Evolutionary conservation across 2,888 invertebrate genomes (phyloP).

Genomic region (Drosophila phalerata): DNA sequence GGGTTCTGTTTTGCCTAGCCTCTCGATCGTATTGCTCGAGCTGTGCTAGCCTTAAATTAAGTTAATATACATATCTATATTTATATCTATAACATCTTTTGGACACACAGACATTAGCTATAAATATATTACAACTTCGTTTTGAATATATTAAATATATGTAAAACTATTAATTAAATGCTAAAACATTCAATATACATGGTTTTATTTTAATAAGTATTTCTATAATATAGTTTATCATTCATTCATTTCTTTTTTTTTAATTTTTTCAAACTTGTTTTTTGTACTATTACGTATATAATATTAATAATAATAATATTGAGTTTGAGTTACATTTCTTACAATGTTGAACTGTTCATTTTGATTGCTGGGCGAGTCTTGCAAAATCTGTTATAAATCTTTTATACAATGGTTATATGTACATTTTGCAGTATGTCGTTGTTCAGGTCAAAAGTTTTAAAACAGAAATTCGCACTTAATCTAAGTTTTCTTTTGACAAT

Average conservation of each 20-base stretch:
- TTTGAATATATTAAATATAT: conserved; percentile 24
- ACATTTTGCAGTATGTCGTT: conserved; percentile 26
- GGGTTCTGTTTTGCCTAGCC: conserved; percentile 44
- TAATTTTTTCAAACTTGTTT: conserved; percentile 31
- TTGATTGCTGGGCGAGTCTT: conserved; percentile 48
- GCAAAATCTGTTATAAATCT: conserved; percentile 19
- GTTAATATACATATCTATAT: conserved; percentile 14
- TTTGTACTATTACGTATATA: conserved; percentile 64
- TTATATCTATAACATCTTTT: conserved; percentile 49
- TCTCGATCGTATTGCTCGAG: conserved; percentile 45
- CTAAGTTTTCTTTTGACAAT: conserved; percentile 61
- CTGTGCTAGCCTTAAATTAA: conserved; percentile 53
- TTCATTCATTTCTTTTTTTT: conserved; percentile 24
- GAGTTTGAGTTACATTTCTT: conserved; percentile 44
- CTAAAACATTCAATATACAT: conserved; percentile 48
- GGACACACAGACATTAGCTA: conserved; percentile 65
- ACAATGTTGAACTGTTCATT: conserved; percentile 42
- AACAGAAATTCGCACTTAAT: conserved; percentile 32
- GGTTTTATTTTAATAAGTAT: conserved; percentile 28
- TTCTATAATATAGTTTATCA: conserved; percentile 16
- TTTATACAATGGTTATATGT: conserved; percentile 6
- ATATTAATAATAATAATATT: conserved; percentile 40
- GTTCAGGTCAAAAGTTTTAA: conserved; percentile 38
- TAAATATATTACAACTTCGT: conserved; percentile 48
- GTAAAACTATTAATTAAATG: conserved; percentile 45